phyloP scores from a whole-genome alignment of 1,140 invertebrate species.

The Ctenoplectra terminalis region DNA sequence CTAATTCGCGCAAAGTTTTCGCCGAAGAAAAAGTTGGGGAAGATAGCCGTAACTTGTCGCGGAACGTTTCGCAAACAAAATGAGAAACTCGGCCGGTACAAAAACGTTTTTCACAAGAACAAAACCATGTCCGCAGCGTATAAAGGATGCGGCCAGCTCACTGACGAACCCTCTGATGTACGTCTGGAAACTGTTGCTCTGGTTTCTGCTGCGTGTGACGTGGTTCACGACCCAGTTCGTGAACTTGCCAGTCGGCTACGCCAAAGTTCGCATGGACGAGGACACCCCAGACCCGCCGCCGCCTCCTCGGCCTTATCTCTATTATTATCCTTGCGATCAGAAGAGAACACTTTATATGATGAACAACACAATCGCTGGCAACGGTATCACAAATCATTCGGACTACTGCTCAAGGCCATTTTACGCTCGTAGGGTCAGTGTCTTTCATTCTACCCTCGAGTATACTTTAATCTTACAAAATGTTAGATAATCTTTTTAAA shows the following conservation, averaged over 20 bases:
- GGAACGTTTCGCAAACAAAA: constrained; percentile 15
- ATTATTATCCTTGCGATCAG: constrained; percentile 86
- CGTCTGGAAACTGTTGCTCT: constrained; percentile 70
- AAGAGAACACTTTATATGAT: constrained; percentile 87
- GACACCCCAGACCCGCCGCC: constrained; percentile 77
- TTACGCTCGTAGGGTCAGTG: constrained; percentile 76
- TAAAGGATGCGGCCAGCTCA: constrained; percentile 65
- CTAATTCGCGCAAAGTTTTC: background rate
- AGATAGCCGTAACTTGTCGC: background rate
- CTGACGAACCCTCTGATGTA: constrained; percentile 73
- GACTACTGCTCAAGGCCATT: constrained; percentile 75
- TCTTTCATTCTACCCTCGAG: background rate
- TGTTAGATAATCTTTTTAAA: too few relatives aligned
- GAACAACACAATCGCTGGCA: constrained; percentile 83
- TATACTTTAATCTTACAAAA: too few relatives aligned
- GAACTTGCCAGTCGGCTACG: constrained; percentile 70
- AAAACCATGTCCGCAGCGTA: constrained; percentile 61
- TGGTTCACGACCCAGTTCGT: constrained; percentile 74
- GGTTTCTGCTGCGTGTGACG: constrained; percentile 71
- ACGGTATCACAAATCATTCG: constrained; percentile 70
- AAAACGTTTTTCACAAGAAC: constrained; percentile 1
- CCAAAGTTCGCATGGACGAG: constrained; percentile 74
- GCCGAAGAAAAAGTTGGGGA: background rate
- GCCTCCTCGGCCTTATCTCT: constrained; percentile 74
- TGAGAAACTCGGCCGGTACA: background rate